A percentile compares a stretch with the other conserved stretches of the same genome.
Conservation (phyloP, 2,888 invertebrate genomes). For the Drosophila putrida region DNA sequence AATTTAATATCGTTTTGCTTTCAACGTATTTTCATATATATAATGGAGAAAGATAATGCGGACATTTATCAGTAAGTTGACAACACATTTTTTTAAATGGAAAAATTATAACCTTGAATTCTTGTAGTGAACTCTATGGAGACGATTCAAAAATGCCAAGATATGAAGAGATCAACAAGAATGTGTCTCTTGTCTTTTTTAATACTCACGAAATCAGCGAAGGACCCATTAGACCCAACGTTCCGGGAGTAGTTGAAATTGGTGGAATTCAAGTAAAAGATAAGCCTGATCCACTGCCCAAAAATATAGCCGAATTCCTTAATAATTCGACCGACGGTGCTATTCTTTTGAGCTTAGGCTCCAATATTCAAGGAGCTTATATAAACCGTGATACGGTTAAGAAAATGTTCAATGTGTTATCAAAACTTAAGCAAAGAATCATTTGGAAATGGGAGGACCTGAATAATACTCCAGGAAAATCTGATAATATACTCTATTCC, state of each 20-base stretch:
- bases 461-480: slow-evolving; percentile 84
- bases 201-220: slow-evolving; percentile 77
- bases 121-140: slow-evolving; percentile 40
- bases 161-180: slow-evolving; percentile 73
- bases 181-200: slow-evolving; percentile 79
- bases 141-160: slow-evolving; percentile 64
- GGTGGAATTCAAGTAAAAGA: slow-evolving; percentile 84
- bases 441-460: slow-evolving; percentile 90
- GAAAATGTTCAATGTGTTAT: slow-evolving; percentile 87
- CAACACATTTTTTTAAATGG: background rate
- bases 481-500: slow-evolving; percentile 84
- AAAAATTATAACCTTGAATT: background rate
- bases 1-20: slow-evolving; percentile 39
- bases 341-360: slow-evolving; percentile 85
- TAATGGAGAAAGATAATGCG: slow-evolving; percentile 21
- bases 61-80: slow-evolving; percentile 48
- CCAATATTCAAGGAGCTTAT: slow-evolving; percentile 79
- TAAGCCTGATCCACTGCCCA: slow-evolving; percentile 77
- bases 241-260: slow-evolving; percentile 80
- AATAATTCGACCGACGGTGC: slow-evolving; percentile 84
- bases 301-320: slow-evolving; percentile 81
- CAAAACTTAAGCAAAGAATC: slow-evolving; percentile 87
- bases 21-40: background rate
- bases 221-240: slow-evolving; percentile 77
- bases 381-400: slow-evolving; percentile 86